phyloP scores from a whole-genome alignment of 2,888 invertebrate species.

The Cistogaster globosa region DNA sequence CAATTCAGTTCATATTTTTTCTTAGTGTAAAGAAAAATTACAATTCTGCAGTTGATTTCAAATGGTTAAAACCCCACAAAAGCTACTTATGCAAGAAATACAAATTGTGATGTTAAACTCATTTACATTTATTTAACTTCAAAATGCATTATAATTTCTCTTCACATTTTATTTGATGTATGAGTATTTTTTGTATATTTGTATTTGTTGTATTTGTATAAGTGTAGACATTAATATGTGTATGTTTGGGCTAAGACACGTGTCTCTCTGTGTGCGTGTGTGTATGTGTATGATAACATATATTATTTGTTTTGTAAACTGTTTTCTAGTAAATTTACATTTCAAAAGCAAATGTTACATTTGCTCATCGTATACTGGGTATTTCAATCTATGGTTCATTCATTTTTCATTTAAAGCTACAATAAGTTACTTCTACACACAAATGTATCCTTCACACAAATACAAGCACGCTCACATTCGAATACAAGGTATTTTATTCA shows the following conservation, averaged over 20 bases:
- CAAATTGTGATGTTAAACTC: conserved; percentile 62
- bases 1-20: neutral
- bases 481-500: conserved; percentile 21
- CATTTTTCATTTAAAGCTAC: conserved; percentile 46
- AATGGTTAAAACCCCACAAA: neutral
- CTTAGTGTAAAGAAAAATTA: neutral
- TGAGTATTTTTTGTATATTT: conserved; percentile 40
- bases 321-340: conserved; percentile 69
- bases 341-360: conserved; percentile 66
- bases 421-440: neutral
- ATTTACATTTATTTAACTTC: conserved; percentile 72
- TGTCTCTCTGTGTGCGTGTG: neutral
- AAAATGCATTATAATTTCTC: conserved; percentile 68
- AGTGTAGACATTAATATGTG: conserved; percentile 17
- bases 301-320: conserved; percentile 63
- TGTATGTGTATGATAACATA: conserved; percentile 10
- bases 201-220: neutral
- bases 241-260: neutral
- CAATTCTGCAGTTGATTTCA: conserved; percentile 31
- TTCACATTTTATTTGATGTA: conserved; percentile 64
- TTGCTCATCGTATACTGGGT: conserved; percentile 26
- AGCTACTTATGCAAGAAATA: conserved; percentile 36
- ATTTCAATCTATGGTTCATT: conserved; percentile 27
- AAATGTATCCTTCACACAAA: neutral
- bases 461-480: neutral